A percentile compares a stretch with the other conserved stretches of the same genome.
phyloP scores from a whole-genome alignment of 2,113 vertebrate species.

The Ailuropoda melanoleuca region DNA sequence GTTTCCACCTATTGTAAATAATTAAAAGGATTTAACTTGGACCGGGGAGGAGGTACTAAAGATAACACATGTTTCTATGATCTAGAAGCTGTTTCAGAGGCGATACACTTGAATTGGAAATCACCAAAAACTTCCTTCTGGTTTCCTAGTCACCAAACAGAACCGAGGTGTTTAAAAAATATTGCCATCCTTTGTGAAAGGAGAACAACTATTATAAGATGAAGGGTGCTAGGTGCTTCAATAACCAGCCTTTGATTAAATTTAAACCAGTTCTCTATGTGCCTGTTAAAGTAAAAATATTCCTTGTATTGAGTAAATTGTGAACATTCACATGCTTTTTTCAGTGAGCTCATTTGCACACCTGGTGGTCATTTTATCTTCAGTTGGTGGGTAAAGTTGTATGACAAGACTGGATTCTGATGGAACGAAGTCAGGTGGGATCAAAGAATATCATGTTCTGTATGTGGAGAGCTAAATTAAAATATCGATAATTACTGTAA shows the following conservation, averaged over 20 bases:
- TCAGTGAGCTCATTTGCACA: neutral
- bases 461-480: neutral
- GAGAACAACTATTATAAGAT: neutral
- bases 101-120: neutral
- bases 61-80: neutral
- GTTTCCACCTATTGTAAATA: neutral
- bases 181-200: neutral
- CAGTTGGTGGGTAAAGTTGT: neutral
- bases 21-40: constrained; percentile 24
- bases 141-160: neutral
- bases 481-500: neutral
- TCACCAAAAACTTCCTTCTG: neutral
- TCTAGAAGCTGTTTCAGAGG: neutral
- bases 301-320: neutral
- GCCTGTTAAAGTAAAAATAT: neutral
- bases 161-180: neutral
- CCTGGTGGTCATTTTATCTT: neutral
- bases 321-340: neutral
- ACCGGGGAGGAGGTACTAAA: neutral
- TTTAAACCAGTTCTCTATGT: neutral
- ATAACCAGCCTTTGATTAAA: neutral
- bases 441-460: neutral
- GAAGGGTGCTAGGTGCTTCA: neutral
- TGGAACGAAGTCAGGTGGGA: neutral
- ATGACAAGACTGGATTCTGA: neutral